A percentile compares a stretch with the other conserved stretches of the same genome.
These are phyloP conservation scores for Enteromius mattozi DNA, from an alignment of 2,797 vertebrate species.

Conservation along the genomic window DNA sequence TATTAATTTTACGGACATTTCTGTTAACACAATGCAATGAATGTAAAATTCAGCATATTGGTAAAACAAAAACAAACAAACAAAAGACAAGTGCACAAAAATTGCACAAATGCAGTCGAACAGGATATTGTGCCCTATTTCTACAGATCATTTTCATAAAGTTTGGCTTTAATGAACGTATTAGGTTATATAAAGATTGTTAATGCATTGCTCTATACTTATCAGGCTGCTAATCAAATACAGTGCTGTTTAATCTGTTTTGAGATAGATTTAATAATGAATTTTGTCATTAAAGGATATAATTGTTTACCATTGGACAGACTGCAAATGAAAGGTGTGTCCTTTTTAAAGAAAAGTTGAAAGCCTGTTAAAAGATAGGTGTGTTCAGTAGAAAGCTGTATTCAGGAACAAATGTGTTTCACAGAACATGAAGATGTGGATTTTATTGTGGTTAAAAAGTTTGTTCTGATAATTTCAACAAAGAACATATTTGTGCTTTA, in stretches of 20 bases:
- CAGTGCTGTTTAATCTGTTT: neutral
- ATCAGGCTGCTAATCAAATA: neutral
- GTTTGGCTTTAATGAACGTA: neutral
- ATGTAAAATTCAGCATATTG: no score
- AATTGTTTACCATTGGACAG: neutral
- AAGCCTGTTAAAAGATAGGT: neutral
- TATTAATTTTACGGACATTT: no score
- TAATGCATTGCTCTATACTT: neutral
- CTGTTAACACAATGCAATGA: no score
- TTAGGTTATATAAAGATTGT: neutral
- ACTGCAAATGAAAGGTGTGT: slow-evolving; percentile 1
- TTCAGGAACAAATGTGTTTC: neutral
- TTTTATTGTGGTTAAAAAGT: neutral
- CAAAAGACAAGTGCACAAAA: no score
- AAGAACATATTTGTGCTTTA: neutral
- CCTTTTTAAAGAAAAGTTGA: neutral
- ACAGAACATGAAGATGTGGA: neutral
- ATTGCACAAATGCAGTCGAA: no score
- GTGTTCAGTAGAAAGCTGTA: neutral
- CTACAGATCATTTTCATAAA: no score
- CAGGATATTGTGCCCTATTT: no score
- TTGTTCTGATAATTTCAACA: neutral
- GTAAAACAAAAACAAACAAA: no score
- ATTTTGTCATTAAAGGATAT: neutral
- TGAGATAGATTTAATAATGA: neutral